phyloP scores from a whole-genome alignment of 2,113 vertebrate species.

The Melospiza georgiana region DNA sequence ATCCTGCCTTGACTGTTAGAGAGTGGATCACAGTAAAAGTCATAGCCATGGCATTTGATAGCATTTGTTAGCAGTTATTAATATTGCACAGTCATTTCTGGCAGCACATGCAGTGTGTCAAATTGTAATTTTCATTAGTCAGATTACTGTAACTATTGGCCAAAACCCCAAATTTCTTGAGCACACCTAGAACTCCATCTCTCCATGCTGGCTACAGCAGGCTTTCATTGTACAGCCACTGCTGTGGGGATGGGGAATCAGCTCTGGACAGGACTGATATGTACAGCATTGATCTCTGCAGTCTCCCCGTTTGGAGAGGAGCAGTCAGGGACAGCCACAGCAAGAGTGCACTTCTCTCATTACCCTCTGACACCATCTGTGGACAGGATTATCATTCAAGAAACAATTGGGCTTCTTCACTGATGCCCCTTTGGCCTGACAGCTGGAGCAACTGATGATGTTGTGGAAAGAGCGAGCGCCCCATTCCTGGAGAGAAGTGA shows the following conservation, averaged over 20 bases:
- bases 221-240: background rate
- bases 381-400: background rate
- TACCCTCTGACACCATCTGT: background rate
- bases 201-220: background rate
- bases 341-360: background rate
- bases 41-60: background rate
- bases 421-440: background rate
- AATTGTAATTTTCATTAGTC: background rate
- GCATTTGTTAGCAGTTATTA: background rate
- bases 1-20: background rate
- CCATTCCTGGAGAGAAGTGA: accelerated
- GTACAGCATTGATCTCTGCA: background rate
- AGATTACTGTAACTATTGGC: background rate
- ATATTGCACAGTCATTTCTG: background rate
- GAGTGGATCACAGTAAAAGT: background rate
- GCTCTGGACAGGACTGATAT: background rate
- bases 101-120: background rate
- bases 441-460: background rate
- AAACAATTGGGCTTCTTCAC: background rate
- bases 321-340: background rate
- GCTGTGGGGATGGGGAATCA: background rate
- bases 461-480: accelerated
- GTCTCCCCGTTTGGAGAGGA: background rate
- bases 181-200: background rate
- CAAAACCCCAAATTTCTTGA: background rate